phyloP scores from a whole-genome alignment of 1,140 invertebrate genomes.

The Papilio glaucus region DNA sequence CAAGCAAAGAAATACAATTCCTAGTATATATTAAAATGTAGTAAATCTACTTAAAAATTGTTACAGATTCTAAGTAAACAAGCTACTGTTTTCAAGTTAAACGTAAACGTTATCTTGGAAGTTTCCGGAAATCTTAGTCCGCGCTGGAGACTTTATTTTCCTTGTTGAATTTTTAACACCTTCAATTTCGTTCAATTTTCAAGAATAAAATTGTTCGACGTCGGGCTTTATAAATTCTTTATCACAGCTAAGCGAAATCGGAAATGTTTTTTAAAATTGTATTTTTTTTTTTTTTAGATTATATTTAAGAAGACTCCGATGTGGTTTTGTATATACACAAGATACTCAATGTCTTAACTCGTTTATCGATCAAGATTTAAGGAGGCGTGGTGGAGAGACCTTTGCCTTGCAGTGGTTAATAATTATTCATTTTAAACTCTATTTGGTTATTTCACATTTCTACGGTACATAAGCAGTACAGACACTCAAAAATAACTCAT shows the following conservation, averaged over 20 bases:
- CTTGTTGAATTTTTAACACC: conserved; percentile 23
- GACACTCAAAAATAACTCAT: too few species aligned
- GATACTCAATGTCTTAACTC: too few species aligned
- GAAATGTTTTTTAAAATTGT: conserved; percentile 10
- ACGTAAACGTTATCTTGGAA: not conserved
- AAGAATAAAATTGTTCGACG: conserved; percentile 16
- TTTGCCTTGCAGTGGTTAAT: too few species aligned
- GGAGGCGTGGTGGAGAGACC: too few species aligned
- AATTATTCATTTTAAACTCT: too few species aligned
- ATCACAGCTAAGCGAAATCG: conserved; percentile 14
- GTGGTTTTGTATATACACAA: too few species aligned
- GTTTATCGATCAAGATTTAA: too few species aligned
- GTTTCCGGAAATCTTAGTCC: conserved; percentile 6
- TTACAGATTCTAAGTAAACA: not conserved
- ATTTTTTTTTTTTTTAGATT: not conserved
- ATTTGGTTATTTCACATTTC: too few species aligned
- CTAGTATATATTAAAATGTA: too few species aligned
- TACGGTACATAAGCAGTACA: too few species aligned
- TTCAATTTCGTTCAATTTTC: conserved; percentile 26
- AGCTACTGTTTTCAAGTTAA: not conserved
- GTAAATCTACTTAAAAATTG: too few species aligned
- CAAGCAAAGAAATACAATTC: too few species aligned
- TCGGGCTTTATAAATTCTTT: conserved; percentile 20
- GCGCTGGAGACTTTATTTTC: conserved; percentile 6
- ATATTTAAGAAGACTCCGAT: not conserved